Base-by-base conservation (phyloP, 92 coral and sea anemone genomes). In the Epizoanthus rinbou region DNA sequence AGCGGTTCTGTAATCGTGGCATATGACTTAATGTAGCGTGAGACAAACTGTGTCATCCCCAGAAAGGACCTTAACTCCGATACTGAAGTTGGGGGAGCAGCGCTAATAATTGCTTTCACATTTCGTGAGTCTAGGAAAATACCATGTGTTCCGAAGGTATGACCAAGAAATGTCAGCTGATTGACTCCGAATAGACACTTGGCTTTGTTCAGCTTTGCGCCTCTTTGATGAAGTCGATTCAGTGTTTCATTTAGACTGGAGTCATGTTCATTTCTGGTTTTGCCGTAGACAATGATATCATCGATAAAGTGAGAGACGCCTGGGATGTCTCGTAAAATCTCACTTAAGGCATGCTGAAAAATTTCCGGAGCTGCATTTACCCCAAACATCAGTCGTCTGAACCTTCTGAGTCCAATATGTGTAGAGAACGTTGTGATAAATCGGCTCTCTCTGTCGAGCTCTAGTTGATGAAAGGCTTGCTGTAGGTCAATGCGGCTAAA, bases 1-100 rank as follows among this genome's bases (percentile, higher is more conserved):
- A 85, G 65, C 23, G 89, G 84, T 66, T 69, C 37, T 57, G 88
- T 88, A 43, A 84, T 68, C 4, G 88, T 90, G 9, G 86, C 90
- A 23, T 86, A 86, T n/a, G 64, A 72, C 60, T 64, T 73, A 18
- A 90, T 76, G 80, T 83, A 82, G 57, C 87, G 63, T 17, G 88
- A 65, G 68, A 85, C 83, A 78, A 82, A 86, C 60, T 88, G 79
- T 3, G 90, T 80, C 92, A 88, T 86, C 25, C 95, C 89, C 14
- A 86, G 71, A 43, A 72, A 73, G 10, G 81, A 84, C 35, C 81
- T n/a, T 15, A 72, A 69, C 54, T 84, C 57, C 19, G 73, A 71
- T 17, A 41, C 57, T 59, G 71, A 71, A 9, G 45, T 73, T 8
- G 87, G 87, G 0, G 81, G 31, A 10, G 81, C 22, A 31, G 74